A percentile compares a stretch with the other conserved stretches of the same genome.
phyloP scores from a whole-genome alignment of 2,888 invertebrate species.

The Sympetrum striolatum region DNA sequence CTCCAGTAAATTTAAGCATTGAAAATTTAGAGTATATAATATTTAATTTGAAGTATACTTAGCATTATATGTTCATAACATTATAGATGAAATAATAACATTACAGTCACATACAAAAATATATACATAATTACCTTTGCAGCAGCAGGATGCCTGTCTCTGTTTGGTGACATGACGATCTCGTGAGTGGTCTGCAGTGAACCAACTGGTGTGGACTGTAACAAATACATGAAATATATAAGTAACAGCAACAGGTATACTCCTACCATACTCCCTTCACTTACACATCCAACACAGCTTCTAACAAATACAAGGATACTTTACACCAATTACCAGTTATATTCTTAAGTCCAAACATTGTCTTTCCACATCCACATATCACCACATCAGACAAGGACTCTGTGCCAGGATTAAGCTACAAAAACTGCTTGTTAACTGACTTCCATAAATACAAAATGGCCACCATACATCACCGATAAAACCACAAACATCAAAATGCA shows the following conservation, averaged over 20 bases:
- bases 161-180: slow-evolving; percentile 87
- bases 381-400: neutral
- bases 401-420: neutral
- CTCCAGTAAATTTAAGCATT: too few species aligned
- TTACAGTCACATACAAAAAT: too few species aligned
- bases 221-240: slow-evolving; percentile 51
- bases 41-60: too few species aligned
- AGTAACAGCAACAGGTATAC: neutral
- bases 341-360: neutral
- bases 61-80: too few species aligned
- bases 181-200: slow-evolving; percentile 91
- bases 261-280: neutral
- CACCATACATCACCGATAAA: neutral
- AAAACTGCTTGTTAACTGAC: neutral
- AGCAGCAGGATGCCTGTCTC: slow-evolving; percentile 81
- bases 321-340: neutral
- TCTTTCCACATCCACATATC: neutral
- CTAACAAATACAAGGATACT: neutral
- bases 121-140: slow-evolving; percentile 71
- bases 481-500: neutral
- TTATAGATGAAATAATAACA: too few species aligned
- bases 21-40: too few species aligned
- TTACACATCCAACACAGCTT: neutral
- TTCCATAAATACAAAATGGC: neutral
- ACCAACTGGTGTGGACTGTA: slow-evolving; percentile 91